Base-by-base conservation (phyloP, 2,888 invertebrate species). In the Lochmaea capreae region DNA sequence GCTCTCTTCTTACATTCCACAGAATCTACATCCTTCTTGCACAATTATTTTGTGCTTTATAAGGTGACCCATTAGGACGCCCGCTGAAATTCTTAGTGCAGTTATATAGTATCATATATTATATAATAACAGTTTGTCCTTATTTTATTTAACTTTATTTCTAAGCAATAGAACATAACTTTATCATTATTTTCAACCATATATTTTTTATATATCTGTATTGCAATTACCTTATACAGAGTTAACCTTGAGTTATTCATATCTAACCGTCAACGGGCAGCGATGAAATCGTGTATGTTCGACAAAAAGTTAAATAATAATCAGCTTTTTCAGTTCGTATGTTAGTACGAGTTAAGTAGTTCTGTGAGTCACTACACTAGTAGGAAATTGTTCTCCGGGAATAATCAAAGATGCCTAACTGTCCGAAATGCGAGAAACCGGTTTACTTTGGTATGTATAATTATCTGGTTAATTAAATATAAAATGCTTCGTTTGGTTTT, bases 381-480 rank as follows among this genome's bases (percentile, higher is more conserved):
- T 14, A 52, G 52, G 65, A 65, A 65, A n/a, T 3, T 14, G 26
- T 52, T 22, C 16, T 14, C 1, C 42, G 18, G 39, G 54, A 66
- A 39, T 39, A 66, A 43, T 58, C 70, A 80, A 83, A 76, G 77
- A 90, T 90, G 90, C 89, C 89, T 69, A 90, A 90, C 85, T 90
- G 91, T 82, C 90, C 90, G 1, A 90, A 90, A 87, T 90, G 90
- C 83, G 87, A 89, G 33, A 90, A 90, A 85, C 90, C 90, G 42
- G 90, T 91, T 65, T 90, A 90, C 83, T 91, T 90, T 82, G 91
- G 90, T 90, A 83, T 87, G 89, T 74, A 67, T 16, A 8, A 9
- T 2, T n/a, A 26, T 4, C 26, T 18, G 16, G 12, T 14, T 49
- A 49, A 49, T 54, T 54, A 18, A 54, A 54, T 54, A 2, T 10